These are phyloP conservation scores for Suillia variegata DNA, from an alignment of 2,888 invertebrate genomes.

Conservation along the genomic window DNA sequence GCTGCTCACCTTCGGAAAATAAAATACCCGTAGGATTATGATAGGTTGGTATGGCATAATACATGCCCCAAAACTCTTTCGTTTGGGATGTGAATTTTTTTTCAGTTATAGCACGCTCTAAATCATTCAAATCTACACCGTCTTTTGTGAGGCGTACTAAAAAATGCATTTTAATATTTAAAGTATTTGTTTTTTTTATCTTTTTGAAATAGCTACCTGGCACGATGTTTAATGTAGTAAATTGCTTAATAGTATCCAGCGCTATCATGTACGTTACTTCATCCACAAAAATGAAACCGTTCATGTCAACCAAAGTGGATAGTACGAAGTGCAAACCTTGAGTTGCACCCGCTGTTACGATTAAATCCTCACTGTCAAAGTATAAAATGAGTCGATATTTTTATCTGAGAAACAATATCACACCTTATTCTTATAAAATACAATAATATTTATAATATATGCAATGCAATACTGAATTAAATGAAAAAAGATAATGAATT, in stretches of 20 bases:
- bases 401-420: background rate
- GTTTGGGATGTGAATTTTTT: conserved; percentile 48
- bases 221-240: conserved; percentile 64
- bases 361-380: conserved; percentile 63
- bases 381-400: conserved; percentile 4
- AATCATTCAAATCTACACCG: conserved; percentile 62
- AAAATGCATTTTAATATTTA: conserved; percentile 23
- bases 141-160: conserved; percentile 64
- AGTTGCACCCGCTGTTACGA: conserved; percentile 68
- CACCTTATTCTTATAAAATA: background rate
- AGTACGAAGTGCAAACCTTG: conserved; percentile 66
- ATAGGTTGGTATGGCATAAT: conserved; percentile 66
- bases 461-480: too few species aligned
- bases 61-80: conserved; percentile 65
- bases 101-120: conserved; percentile 60
- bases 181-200: too few species aligned
- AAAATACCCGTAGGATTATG: conserved; percentile 68
- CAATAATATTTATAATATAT: too few species aligned
- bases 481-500: too few species aligned
- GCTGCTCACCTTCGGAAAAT: conserved; percentile 62
- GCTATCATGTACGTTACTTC: conserved; percentile 71
- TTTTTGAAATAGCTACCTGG: conserved; percentile 51
- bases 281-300: conserved; percentile 68
- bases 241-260: conserved; percentile 64
- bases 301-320: conserved; percentile 64